These are phyloP conservation scores for Conus canariensis DNA, from an alignment of 2,888 invertebrate genomes.

Conservation along the genomic window DNA sequence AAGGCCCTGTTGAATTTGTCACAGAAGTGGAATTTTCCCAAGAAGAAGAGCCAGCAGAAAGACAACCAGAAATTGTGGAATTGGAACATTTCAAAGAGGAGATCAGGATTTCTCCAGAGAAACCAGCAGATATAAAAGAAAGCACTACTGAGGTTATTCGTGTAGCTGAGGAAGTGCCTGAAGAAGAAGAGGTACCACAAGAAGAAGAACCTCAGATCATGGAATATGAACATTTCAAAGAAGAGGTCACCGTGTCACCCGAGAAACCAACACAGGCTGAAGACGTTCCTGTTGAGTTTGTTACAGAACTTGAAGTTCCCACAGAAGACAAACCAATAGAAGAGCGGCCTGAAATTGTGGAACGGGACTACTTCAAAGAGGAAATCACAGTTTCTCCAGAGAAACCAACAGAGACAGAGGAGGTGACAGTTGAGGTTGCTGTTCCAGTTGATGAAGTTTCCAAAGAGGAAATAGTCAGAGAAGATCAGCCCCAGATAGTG, in stretches of 20 bases:
- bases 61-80: slow-evolving; percentile 34
- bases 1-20: not conserved
- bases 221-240: slow-evolving; percentile 38
- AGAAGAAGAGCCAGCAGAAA: slow-evolving; percentile 22
- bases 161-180: not conserved
- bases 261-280: slow-evolving; percentile 31
- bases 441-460: slow-evolving; percentile 13
- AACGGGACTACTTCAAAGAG: slow-evolving; percentile 36
- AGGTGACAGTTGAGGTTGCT: slow-evolving; percentile 4
- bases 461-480: too few species aligned
- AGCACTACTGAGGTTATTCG: not conserved
- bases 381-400: slow-evolving; percentile 30
- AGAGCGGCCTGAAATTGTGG: slow-evolving; percentile 1
- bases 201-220: slow-evolving; percentile 5
- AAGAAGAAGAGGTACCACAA: not conserved
- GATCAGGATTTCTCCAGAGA: slow-evolving; percentile 39
- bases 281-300: not conserved
- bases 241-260: slow-evolving; percentile 28
- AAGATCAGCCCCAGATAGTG: too few species aligned
- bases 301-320: not conserved
- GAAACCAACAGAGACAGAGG: slow-evolving; percentile 35
- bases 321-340: not conserved
- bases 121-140: not conserved
- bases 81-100: slow-evolving; percentile 32
- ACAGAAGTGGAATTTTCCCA: slow-evolving; percentile 20